phyloP scores from a whole-genome alignment of 2,113 vertebrate genomes.

The Pseudois nayaur region DNA sequence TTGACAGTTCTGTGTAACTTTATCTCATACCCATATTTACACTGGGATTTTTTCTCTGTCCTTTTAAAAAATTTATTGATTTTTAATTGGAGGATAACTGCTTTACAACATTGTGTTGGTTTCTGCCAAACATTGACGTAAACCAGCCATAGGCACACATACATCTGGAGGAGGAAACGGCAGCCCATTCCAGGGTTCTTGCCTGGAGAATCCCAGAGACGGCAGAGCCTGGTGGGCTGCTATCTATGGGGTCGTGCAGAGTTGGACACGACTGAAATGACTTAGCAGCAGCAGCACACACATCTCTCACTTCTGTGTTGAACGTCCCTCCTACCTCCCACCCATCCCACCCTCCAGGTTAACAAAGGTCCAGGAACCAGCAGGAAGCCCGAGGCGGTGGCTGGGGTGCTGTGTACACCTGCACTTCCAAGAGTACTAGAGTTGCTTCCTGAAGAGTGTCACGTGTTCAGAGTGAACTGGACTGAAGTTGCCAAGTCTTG shows the following conservation, averaged over 20 bases:
- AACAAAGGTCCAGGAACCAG: not conserved
- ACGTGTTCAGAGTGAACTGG: not conserved
- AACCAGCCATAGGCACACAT: not conserved
- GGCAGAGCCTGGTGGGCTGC: too few relatives aligned
- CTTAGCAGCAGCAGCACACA: not conserved
- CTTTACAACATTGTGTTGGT: not conserved
- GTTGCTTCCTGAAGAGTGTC: not conserved
- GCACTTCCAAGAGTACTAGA: not conserved
- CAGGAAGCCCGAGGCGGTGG: rapidly evolving
- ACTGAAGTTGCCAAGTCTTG: not conserved
- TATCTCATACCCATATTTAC: not conserved
- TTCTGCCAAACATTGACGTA: not conserved
- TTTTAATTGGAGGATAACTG: not conserved
- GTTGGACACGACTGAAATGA: too few relatives aligned
- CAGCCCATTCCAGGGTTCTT: too few relatives aligned
- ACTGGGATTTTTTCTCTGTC: not conserved
- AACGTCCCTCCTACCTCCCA: not conserved
- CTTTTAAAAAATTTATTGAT: not conserved
- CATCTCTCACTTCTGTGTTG: not conserved
- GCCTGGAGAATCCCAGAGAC: too few relatives aligned
- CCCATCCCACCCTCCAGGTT: not conserved
- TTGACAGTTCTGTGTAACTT: not conserved
- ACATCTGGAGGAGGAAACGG: too few relatives aligned
- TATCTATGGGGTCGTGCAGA: too few relatives aligned
- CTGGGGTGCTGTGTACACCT: not conserved